phyloP scores from a whole-genome alignment of 2,888 invertebrate species.

The Hybos culiciformis region DNA sequence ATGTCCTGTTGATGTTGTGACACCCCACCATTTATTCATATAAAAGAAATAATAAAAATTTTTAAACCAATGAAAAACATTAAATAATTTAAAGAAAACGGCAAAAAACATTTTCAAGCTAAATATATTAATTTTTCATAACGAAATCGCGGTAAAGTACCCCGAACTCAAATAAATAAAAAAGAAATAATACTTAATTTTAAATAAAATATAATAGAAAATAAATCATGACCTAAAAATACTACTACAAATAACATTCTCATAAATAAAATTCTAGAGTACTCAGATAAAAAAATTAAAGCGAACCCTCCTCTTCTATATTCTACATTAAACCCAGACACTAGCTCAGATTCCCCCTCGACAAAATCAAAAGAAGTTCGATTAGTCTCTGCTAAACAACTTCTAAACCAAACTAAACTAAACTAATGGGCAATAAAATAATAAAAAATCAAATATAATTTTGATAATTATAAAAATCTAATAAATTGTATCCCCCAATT shows the following conservation, averaged over 20 bases:
- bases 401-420: constrained; percentile 46
- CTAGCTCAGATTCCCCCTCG: constrained; percentile 63
- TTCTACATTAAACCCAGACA: constrained; percentile 67
- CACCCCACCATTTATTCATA: no score
- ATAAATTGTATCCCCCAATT: constrained; percentile 42
- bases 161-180: constrained; percentile 52
- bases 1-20: no score
- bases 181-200: constrained; percentile 43
- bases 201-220: constrained; percentile 40
- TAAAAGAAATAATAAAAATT: constrained; percentile 30
- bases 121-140: constrained; percentile 63
- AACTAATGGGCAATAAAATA: constrained; percentile 41
- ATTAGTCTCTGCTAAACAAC: constrained; percentile 55
- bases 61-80: constrained; percentile 44
- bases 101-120: constrained; percentile 51
- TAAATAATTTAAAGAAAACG: constrained; percentile 47
- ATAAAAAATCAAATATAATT: constrained; percentile 40
- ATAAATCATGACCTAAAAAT: constrained; percentile 42
- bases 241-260: constrained; percentile 44
- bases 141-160: constrained; percentile 54
- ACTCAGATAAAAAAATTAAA: constrained; percentile 58
- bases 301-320: constrained; percentile 58
- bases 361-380: constrained; percentile 68
- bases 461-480: constrained; percentile 39
- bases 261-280: constrained; percentile 56